Base-by-base conservation (phyloP, 1,140 invertebrate genomes). In the Drosophila aff. region DNA sequence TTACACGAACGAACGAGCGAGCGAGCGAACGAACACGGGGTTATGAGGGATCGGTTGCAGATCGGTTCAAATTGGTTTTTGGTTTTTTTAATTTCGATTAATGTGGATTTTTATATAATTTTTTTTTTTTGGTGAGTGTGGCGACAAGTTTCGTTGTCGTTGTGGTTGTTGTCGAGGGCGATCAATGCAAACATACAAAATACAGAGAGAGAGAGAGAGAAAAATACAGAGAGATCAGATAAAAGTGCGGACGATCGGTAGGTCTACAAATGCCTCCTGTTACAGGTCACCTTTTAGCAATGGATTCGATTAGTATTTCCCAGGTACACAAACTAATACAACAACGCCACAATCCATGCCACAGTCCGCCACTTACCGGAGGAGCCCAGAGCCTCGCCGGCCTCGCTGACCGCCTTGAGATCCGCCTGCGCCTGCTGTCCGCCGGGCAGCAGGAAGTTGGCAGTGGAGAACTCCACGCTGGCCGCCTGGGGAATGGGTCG, bases 371-470 rank as follows among this genome's bases (percentile, higher is more conserved):
- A 85, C 85, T 57, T 91, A 90, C 85, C 85, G 28, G 77, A 40
- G 28, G 77, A 40, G 49, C 69, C 65, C 8, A 79, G 28, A 38
- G 41, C 36, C 10, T 74, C 58, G 15, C 66, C 53, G 0, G 66
- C 60, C 13, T 87, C 83, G 28, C 46, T 81, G 53, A 79, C 61
- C 7, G 74, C 65, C 64, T 92, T 92, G 9, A 91, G 68, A 55
- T 92, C 89, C 3, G 91, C 83, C 44, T 92, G 89, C 21, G 92
- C 91, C 59, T 93, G 91, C 86, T 97, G 96, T 36, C 96, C 96
- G 23, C 96, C 96, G 0, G 97, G 97, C n/a, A 99, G 92, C 6
- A 99, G 93, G 92, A 99, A 99, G 93, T 99, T 99, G 0, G 98
- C 98, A 0, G 98, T 99, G 8, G 93, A 92, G 52, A 92, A 93